Evolutionary conservation across 1,140 invertebrate genomes (phyloP), one percentile per base, ranked within the genome.

Genomic region (Berghia stephanieae): DNA sequence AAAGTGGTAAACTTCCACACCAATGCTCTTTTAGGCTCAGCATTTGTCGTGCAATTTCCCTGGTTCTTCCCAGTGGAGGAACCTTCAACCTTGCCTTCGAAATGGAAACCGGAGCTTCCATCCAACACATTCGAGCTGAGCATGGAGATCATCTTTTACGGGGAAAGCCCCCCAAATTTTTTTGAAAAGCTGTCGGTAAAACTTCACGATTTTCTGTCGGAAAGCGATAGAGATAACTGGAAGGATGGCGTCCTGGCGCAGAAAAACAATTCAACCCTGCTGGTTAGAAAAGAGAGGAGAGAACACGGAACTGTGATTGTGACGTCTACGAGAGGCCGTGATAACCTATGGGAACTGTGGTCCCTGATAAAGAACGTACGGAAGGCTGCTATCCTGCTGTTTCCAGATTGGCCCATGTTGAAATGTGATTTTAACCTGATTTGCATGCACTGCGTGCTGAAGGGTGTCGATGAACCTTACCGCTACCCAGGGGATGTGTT

Each of bases 161-260:
- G 81, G 21, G 83, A 83, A 70, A 78, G 81, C 4, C 85, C 85
- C 40, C 86, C 86, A 55, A 84, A 87, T 67, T 86, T 86, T 80
- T 87, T 87, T 82, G 86, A 86, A 63, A 87, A 87, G 43, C 66
- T 86, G 43, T 84, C 84, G 27, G 84, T 85, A 16, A 69, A 83
- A 34, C 79, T 87, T 18, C 86, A 87, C 70, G 76, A 78, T 68
- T 81, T 82, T 57, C 79, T 86, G 2, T 80, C 70, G 8, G 80
- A 83, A 36, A 79, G 73, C 13, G 78, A 82, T 38, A 71, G 86
- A 16, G 78, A 83, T 27, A 86, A 86, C 78, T 87, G 86, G 86
- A 84, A 84, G 55, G 71, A 84, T 77, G 86, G 86, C 10, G 82
- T 86, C 40, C 80, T 86, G 13, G 86, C 84, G 3, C 79, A 68